Percentiles rank a stretch among this genome's conserved stretches.
Evolutionary conservation across 2,888 invertebrate species (phyloP).

Genomic region (Formica aserva): DNA sequence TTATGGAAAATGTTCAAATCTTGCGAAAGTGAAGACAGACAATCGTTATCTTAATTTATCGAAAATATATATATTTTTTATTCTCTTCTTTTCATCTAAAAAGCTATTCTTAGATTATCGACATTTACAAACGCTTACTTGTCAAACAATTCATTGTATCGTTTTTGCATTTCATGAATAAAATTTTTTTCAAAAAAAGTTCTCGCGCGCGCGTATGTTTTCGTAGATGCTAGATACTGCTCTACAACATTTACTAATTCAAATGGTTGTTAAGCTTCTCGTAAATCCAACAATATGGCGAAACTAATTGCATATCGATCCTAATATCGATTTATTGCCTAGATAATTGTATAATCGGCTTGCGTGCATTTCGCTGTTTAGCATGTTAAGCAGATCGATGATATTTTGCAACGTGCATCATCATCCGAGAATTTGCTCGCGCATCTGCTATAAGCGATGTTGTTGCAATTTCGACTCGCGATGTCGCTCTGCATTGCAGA

Average conservation of each 20-base stretch:
- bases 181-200: neutral
- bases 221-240: neutral
- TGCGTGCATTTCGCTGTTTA: conserved; percentile 61
- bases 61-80: neutral
- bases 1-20: neutral
- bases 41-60: neutral
- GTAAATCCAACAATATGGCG: neutral
- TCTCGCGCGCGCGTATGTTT: neutral
- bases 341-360: conserved; percentile 67
- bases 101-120: neutral
- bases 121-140: neutral
- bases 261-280: conserved; percentile 22
- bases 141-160: neutral
- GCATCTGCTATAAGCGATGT: conserved; percentile 14
- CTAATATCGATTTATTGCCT: conserved; percentile 60
- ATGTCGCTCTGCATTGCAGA: conserved; percentile 10
- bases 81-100: neutral
- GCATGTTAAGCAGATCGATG: conserved; percentile 60
- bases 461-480: conserved; percentile 1
- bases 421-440: conserved; percentile 50
- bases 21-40: neutral
- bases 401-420: conserved; percentile 55
- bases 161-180: neutral
- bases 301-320: conserved; percentile 61
- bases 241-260: neutral